phyloP scores from a whole-genome alignment of 2,888 invertebrate species.

The Nudaria mundana region DNA sequence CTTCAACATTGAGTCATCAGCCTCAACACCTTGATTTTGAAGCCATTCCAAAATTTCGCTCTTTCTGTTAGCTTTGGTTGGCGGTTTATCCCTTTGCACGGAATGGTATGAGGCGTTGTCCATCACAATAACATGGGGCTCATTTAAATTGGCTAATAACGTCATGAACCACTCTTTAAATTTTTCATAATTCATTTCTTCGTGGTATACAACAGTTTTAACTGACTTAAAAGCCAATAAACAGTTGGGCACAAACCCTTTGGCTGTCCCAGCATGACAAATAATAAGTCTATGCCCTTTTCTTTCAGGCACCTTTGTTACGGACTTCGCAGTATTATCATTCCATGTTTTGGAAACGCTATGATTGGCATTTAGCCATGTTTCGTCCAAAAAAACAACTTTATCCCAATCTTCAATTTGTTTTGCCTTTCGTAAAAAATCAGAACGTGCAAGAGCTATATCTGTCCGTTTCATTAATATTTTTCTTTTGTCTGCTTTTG shows the following conservation, averaged over 20 bases:
- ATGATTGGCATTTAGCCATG: not conserved
- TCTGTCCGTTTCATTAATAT: too few species aligned
- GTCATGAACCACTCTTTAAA: not conserved
- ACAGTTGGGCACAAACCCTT: too few species aligned
- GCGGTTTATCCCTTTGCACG: not conserved
- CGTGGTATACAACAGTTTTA: not conserved
- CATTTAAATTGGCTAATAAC: too few species aligned
- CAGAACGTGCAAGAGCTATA: too few species aligned
- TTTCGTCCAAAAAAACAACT: not conserved
- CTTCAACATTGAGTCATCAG: not conserved
- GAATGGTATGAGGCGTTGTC: not conserved
- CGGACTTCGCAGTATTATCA: not conserved
- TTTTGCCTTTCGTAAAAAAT: too few species aligned
- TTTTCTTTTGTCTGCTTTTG: too few species aligned
- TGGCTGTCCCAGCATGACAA: too few species aligned
- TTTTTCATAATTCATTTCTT: constrained; percentile 1
- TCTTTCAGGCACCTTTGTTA: not conserved
- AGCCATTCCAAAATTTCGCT: not conserved
- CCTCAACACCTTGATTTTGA: not conserved
- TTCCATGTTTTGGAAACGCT: not conserved
- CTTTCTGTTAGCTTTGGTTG: not conserved
- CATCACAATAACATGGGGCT: not conserved
- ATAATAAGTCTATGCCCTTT: constrained; percentile 3
- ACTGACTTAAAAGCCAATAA: not conserved
- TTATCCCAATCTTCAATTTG: too few species aligned